Conservation (phyloP, 2,113 vertebrate genomes). For the Megalops atlanticus region DNA sequence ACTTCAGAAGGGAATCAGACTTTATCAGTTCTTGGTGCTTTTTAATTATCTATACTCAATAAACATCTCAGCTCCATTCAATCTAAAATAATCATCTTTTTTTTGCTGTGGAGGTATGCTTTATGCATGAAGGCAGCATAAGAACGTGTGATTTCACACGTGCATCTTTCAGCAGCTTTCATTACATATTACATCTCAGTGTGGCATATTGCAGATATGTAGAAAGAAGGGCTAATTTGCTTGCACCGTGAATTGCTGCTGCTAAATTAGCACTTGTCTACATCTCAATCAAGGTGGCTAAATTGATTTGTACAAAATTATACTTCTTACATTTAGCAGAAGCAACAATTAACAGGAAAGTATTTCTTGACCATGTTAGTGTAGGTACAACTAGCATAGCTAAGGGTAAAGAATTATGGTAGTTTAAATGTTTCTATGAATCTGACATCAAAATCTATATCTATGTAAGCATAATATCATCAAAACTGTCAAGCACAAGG, state of each 20-base stretch:
- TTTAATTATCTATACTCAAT: conserved; percentile 45
- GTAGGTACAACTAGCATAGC: too few relatives aligned
- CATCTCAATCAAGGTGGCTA: neutral
- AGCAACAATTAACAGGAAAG: neutral
- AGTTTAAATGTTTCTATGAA: neutral
- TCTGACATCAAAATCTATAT: neutral
- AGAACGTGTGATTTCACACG: neutral
- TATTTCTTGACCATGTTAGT: neutral
- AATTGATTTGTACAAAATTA: too few relatives aligned
- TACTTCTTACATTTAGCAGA: too few relatives aligned
- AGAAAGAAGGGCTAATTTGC: neutral
- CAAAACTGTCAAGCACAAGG: neutral
- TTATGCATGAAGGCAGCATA: neutral
- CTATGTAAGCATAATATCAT: neutral
- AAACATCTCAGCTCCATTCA: conserved; percentile 15
- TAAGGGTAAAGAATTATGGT: too few relatives aligned
- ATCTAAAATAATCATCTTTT: conserved; percentile 40
- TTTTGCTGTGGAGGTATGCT: neutral
- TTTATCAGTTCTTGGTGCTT: conserved; percentile 22
- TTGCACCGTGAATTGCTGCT: neutral
- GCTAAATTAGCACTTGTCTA: neutral
- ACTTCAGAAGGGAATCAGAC: conserved; percentile 36
- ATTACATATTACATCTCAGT: neutral
- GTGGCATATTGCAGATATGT: neutral
- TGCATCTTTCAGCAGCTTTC: neutral